Evolutionary conservation across 2,888 invertebrate genomes (phyloP), one percentile per base, ranked within the genome.

Genomic region (Amphipyra tragopoginis): DNA sequence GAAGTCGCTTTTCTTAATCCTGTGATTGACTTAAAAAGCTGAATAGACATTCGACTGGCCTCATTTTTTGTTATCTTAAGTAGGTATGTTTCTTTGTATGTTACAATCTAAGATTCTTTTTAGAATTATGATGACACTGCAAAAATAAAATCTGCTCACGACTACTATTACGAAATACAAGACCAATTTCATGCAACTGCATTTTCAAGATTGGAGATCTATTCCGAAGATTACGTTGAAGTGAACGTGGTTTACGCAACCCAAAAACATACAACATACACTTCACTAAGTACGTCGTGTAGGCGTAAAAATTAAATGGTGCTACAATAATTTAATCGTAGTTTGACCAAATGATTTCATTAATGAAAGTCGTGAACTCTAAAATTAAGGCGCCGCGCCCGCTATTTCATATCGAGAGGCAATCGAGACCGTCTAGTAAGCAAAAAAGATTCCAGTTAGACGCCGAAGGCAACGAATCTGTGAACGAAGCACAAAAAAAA

Each of bases 361-460:
- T 15, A 38, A 53, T 13, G 29, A 21, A 26, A 44, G 11, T 48
- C 14, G 15, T 39, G 77, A 75, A 54, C 73, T 67, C 66, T 70
- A 84, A 86, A 86, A 86, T 73, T 69, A 75, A 76, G 80, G 83
- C 86, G 84, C 84, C 83, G 62, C 73, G 72, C 74, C 83, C 81
- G 83, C 80, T 77, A 81, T 82, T 79, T 86, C 77, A 82, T 83
- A 85, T 83, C 63, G 57, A 59, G 51, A 49, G 38, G 14, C 51
- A 34, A 54, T 53, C 29, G 59, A 65, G 42, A 43, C 44, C 33
- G 33, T 42, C 43, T 64, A 4, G 10, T 15, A 13, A 7, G 54
- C 63, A 91, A 93, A 91, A 92, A 91, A 89, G 71, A 75, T 84
- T 89, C 86, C 92, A 89, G 92, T 92, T 92, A 92, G 83, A 86